A percentile compares a stretch with the other conserved stretches of the same genome.
These are phyloP conservation scores for Miniopterus natalensis DNA, from an alignment of 2,113 vertebrate species.

Conservation along the genomic window DNA sequence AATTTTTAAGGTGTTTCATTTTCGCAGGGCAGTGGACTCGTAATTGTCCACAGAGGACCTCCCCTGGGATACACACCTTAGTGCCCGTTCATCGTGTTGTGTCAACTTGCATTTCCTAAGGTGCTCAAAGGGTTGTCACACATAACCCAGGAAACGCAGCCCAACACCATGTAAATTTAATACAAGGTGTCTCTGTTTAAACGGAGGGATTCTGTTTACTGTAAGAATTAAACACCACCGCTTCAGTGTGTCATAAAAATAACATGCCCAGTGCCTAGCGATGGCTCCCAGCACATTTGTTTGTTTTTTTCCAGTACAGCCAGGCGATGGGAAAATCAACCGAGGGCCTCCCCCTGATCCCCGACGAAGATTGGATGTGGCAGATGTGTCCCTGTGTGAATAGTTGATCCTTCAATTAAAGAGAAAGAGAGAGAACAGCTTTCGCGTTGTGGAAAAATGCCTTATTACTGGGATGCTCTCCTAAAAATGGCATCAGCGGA, in stretches of 20 bases:
- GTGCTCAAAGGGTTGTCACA: constrained; percentile 73
- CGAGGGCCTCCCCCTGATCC: constrained; percentile 1
- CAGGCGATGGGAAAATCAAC: constrained; percentile 19
- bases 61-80: constrained; percentile 45
- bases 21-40: constrained; percentile 65
- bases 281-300: constrained; percentile 65
- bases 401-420: constrained; percentile 83
- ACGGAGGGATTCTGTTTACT: constrained; percentile 73
- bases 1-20: constrained; percentile 80
- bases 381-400: constrained; percentile 66
- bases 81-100: constrained; percentile 69
- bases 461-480: constrained; percentile 22
- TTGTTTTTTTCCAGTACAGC: constrained; percentile 50
- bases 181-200: constrained; percentile 68
- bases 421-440: constrained; percentile 59
- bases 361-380: constrained; percentile 73
- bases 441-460: constrained; percentile 48
- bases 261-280: constrained; percentile 32
- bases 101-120: constrained; percentile 72
- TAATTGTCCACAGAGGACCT: constrained; percentile 47
- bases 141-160: constrained; percentile 72
- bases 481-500: constrained; percentile 77
- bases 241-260: constrained; percentile 70
- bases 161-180: constrained; percentile 59
- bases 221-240: constrained; percentile 71